Conservation (phyloP, 2,888 invertebrate genomes). For the Caenorhabditis virilis region DNA sequence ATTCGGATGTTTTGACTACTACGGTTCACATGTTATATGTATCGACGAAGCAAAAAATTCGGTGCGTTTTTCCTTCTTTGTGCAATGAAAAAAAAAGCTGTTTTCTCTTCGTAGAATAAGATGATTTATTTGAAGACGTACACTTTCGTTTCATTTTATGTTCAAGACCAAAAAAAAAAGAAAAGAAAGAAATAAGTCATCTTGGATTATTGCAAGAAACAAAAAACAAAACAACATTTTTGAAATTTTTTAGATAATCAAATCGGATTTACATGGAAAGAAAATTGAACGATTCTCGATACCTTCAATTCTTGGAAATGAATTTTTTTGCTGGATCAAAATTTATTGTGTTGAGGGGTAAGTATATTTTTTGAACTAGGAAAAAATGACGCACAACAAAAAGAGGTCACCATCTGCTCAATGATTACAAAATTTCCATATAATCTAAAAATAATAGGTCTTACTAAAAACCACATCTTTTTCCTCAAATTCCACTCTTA, state of each 20-base stretch:
- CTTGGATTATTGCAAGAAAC: too few relatives aligned
- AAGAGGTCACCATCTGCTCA: too few relatives aligned
- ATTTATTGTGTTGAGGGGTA: conserved; percentile 25
- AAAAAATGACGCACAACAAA: too few relatives aligned
- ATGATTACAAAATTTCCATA: too few relatives aligned
- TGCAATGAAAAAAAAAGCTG: background rate
- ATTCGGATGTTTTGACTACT: conserved; percentile 36
- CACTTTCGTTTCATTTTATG: too few relatives aligned
- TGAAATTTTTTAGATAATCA: background rate
- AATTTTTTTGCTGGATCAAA: conserved; percentile 35
- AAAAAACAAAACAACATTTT: too few relatives aligned
- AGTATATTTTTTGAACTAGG: conserved; percentile 1
- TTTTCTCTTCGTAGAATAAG: too few relatives aligned
- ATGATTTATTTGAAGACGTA: too few relatives aligned
- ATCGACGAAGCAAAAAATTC: conserved; percentile 26
- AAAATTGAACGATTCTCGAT: conserved; percentile 15
- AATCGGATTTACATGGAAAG: conserved; percentile 15
- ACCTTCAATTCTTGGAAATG: conserved; percentile 16
- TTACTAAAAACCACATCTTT: too few relatives aligned
- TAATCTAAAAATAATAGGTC: too few relatives aligned
- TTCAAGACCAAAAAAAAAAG: too few relatives aligned
- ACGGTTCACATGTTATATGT: conserved; percentile 16
- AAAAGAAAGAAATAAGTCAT: too few relatives aligned
- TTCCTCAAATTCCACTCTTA: background rate
- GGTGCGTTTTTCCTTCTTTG: conserved; percentile 7